Base-by-base conservation (phyloP, 2,113 vertebrate genomes). In the Elephas maximus region DNA sequence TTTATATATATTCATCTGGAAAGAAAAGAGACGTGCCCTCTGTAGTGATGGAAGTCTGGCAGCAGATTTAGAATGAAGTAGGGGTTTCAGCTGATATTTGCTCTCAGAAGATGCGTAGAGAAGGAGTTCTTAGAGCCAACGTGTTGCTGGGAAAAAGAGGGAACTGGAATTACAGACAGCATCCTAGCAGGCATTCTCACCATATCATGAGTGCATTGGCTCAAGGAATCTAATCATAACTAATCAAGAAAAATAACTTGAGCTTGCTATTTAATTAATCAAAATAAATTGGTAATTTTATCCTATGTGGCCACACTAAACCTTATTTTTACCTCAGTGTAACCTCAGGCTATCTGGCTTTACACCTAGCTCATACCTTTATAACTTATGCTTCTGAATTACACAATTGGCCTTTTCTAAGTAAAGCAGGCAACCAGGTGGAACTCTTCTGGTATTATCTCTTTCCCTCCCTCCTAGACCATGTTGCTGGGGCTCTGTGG, bases 221-320 rank as follows among this genome's bases (percentile, higher is more conserved):
- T 79, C 33, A 93, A 92, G 51, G 21, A 90, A 83, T 92, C 86
- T 53, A 41, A 33, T 89, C 57, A 53, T 84, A 88, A 78, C 45
- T 37, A 37, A 37, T 37, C 37, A 28, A 86, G 44, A 90, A 76
- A 89, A 90, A 74, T 24, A 53, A 53, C 21, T 21, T 83, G 14
- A 74, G 74, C 21, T 26, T 86, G 23, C 15, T 28, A 73, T 83
- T 48, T 91, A 44, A 88, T 69, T 82, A 69, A 90, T 60, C 76
- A 86, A 69, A 96, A 95, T 91, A 73, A 77, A 69, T 23, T 33
- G 74, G n/a, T 67, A 73, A 81, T 83, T 91, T 63, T 77, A 86
- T 37, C 12, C n/a, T 82, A 63, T 62, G 45, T 90, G 24, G 30
- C 60, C 33, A 93, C 33, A 80, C 17, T n/a, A 88, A 74, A 88